Base-by-base conservation (phyloP, 2,797 vertebrate species). In the Coregonus sp. region DNA sequence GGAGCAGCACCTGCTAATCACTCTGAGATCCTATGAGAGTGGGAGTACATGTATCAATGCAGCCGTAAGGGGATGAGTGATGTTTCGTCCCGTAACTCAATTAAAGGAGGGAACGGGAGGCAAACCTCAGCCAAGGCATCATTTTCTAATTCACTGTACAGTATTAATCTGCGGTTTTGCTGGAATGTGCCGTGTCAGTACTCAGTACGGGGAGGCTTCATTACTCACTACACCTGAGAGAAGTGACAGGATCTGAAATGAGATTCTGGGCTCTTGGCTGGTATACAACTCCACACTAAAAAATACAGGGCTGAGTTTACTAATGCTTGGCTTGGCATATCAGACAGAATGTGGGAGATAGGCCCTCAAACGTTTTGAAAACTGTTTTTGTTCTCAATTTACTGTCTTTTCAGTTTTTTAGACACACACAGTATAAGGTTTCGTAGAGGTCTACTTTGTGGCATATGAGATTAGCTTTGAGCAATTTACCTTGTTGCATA, bases 171-270 rank as follows among this genome's bases (percentile, higher is more conserved):
- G 63, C 15, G 73, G 72, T 78, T 52, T 73, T 74, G 0, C 12
- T 76, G 72, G 79, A 84, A 87, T 82, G 72, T 79, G 79, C 81
- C 35, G 78, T 80, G 81, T 88, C 88, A 82, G 84, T 76, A 78
- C 80, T 76, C 69, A 81, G 59, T 12, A 29, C 37, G 77, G 33
- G 75, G 73, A 86, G 67, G 75, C 40, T 79, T 80, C 76, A 76
- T 92, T 89, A 89, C 81, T 91, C 88, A 86, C 74, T 50, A 83
- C 86, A 90, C 81, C 86, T 91, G 89, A 86, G 84, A 81, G 87
- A 88, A 83, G 82, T 84, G 90, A 87, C 89, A 88, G 84, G 16
- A 31, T 79, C 40, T 56, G 77, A 91, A 90, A 93, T 91, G 84
- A 85, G 86, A 91, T 86, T 86, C 77, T 77, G 81, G 80, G 77